phyloP scores from a whole-genome alignment of 2,113 vertebrate genomes.

The Lota lota region DNA sequence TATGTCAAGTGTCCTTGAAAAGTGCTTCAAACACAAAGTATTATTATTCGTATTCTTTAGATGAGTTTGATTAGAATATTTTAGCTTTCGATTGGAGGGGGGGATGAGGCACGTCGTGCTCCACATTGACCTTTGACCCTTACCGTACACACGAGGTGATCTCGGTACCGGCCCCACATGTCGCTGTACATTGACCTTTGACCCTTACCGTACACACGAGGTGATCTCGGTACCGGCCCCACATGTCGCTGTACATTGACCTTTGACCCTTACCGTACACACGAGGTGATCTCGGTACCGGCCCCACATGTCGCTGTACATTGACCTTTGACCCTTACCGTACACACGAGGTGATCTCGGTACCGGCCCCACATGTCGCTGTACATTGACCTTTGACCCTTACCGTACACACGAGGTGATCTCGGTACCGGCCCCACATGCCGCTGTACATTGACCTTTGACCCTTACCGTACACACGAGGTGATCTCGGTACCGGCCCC shows the following conservation, averaged over 20 bases:
- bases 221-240: constrained; percentile 87
- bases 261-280: constrained; percentile 75
- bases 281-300: constrained; percentile 84
- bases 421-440: constrained; percentile 94
- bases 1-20: too few relatives aligned
- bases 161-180: too few relatives aligned
- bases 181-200: too few relatives aligned
- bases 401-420: constrained; percentile 85
- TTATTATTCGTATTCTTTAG: too few relatives aligned
- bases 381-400: constrained; percentile 50
- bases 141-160: too few relatives aligned
- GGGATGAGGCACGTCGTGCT: too few relatives aligned
- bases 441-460: constrained; percentile 68
- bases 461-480: constrained; percentile 82
- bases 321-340: constrained; percentile 63
- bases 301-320: constrained; percentile 93
- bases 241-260: constrained; percentile 83
- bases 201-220: constrained; percentile 82
- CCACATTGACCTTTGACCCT: too few relatives aligned
- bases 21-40: too few relatives aligned
- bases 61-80: too few relatives aligned
- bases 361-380: constrained; percentile 97
- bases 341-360: constrained; percentile 81
- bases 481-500: constrained; percentile 87
- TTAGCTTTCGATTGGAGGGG: too few relatives aligned